Base-by-base conservation (phyloP, 2,888 invertebrate genomes). In the Thymelicus acteon region DNA sequence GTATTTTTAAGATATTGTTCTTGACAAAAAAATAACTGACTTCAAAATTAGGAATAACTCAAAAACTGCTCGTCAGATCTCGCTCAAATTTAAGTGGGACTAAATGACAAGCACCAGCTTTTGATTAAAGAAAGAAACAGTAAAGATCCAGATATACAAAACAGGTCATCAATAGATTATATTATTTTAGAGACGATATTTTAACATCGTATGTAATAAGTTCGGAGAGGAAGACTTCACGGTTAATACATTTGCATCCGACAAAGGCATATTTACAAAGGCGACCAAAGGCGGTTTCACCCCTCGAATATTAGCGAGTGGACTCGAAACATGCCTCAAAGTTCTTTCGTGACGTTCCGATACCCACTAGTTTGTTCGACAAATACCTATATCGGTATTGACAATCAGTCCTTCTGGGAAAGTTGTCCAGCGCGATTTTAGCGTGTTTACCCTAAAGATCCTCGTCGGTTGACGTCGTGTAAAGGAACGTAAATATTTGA, bases 331-430 rank as follows among this genome's bases (percentile, higher is more conserved):
- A 52, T n/a, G 47, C 10, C 48, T 54, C 40, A 40, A 19, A 58
- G 57, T 31, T 52, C 64, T 64, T 66, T 66, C 72, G 66, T 72
- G 72, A 72, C 63, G 49, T 19, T 58, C 67, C 65, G 66, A 72
- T 66, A 63, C 65, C 64, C 67, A 47, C 62, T 12, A 37, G 70
- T 72, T 72, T 65, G 65, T 71, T 62, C 31, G 62, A 58, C 58
- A 71, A 67, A 65, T 60, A 70, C 70, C 64, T 60, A 70, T 54
- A 85, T 82, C 78, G 82, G 73, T 90, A 82, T 91, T 89, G 86
- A 89, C 89, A 79, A 78, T 82, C 78, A 75, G 80, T 83, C 90
- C 89, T 92, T 91, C 92, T 86, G 77, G 76, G 91, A 92, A 92
- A 71, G 76, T 75, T 72, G 72, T 72, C 72, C 75, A 77, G 75